Base-by-base conservation (phyloP, 2,113 vertebrate genomes). In the Lepus timidus region DNA sequence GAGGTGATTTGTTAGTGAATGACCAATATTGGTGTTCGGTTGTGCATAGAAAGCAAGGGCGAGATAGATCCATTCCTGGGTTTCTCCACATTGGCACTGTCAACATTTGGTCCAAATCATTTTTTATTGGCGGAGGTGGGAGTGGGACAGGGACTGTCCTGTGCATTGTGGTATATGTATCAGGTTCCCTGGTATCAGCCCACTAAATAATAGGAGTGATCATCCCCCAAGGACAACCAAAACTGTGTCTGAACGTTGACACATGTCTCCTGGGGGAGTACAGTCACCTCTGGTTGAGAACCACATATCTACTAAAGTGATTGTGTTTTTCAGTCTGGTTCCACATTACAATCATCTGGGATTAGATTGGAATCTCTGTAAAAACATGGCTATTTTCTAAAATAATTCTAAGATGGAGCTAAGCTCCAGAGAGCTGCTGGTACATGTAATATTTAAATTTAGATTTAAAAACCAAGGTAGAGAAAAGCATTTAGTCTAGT, bases 371-470 rank as follows among this genome's bases (percentile, higher is more conserved):
- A 92, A 81, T 88, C 20, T 91, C 19, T 0, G 10, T 58, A 70
- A 95, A 79, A 86, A 11, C 71, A 82, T 36, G 19, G 12, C 39
- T 89, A 9, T 88, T 87, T 91, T 71, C 68, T 74, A 91, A 86
- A 87, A 73, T 83, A 75, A 89, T 74, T 86, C 27, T 83, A 87
- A 75, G 14, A 13, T 70, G 10, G 39, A 90, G 7, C 49, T 79
- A 51, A 85, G 62, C 55, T 73, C 16, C 6, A 85, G 39, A 89
- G 33, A 88, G 51, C 44, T 75, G 49, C 39, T 82, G 44, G 93
- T 88, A 51, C 13, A 58, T 9, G 3, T 82, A 86, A 3, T n/a
- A 61, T 70, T 92, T 75, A 58, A n/a, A 91, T 81, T 85, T 74
- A 85, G 91, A 68, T 52, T 70, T 22, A 11, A 96, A 75, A 94